Conservation (phyloP, 2,888 invertebrate species). For the Melipona bicolor region DNA sequence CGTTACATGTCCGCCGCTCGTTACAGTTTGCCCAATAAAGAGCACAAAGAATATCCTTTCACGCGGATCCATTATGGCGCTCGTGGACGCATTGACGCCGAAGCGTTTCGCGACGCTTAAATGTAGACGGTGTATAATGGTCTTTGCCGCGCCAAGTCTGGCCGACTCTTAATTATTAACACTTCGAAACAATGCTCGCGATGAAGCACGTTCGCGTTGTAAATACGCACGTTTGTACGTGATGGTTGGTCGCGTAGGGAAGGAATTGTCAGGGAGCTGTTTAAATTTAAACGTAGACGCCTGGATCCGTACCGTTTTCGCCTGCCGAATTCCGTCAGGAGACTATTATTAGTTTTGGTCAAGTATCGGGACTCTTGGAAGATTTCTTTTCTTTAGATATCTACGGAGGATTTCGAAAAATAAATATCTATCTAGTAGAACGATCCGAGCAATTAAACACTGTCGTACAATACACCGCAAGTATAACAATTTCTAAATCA, state of each 20-base stretch:
- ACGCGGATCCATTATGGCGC: slow-evolving; percentile 21
- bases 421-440: too few species aligned
- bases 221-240: not conserved
- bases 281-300: slow-evolving; percentile 54
- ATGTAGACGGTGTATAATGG: slow-evolving; percentile 18
- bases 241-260: not conserved
- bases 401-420: not conserved
- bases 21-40: slow-evolving; percentile 25
- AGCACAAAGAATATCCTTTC: slow-evolving; percentile 28
- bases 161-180: slow-evolving; percentile 36
- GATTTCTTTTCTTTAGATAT: not conserved
- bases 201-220: not conserved
- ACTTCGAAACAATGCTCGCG: slow-evolving; percentile 11
- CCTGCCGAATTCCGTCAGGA: not conserved
- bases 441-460: too few species aligned
- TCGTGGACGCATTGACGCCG: not conserved
- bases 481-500: not conserved
- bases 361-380: not conserved
- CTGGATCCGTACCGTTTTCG: slow-evolving; percentile 7
- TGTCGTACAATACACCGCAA: not conserved
- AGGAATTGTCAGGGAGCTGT: slow-evolving; percentile 33
- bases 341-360: not conserved
- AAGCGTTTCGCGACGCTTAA: slow-evolving; percentile 19
- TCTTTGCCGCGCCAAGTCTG: not conserved
- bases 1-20: slow-evolving; percentile 3